Evolutionary conservation across 2,888 invertebrate species (phyloP).

Genomic region (Celastrina argiolus): DNA sequence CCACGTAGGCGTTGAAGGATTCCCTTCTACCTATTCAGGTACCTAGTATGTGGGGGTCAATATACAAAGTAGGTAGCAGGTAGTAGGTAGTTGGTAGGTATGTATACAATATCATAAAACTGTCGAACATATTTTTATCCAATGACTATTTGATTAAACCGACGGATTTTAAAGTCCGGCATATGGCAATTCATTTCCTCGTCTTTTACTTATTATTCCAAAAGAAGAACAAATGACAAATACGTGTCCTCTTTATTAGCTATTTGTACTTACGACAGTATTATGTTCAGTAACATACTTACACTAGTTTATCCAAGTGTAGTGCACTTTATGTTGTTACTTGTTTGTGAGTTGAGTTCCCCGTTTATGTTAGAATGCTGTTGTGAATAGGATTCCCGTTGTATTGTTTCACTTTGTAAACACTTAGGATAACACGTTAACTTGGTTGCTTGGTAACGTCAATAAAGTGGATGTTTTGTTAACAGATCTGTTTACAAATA

Average conservation of each 20-base stretch:
- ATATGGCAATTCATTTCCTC: too few species aligned
- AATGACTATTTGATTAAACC: not conserved
- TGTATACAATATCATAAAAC: too few species aligned
- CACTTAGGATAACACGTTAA: not conserved
- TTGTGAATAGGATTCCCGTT: slow-evolving; percentile 1
- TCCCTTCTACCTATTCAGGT: too few species aligned
- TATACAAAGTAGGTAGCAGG: too few species aligned
- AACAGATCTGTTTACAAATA: not conserved
- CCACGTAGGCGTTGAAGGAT: too few species aligned
- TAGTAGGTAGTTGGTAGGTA: too few species aligned
- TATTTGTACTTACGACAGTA: not conserved
- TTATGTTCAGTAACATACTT: not conserved
- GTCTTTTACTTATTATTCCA: too few species aligned
- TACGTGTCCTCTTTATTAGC: not conserved
- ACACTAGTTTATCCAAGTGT: not conserved
- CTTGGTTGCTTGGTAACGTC: not conserved
- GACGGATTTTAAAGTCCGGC: too few species aligned
- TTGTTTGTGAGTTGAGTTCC: not conserved
- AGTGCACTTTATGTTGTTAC: not conserved
- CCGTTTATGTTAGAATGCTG: not conserved
- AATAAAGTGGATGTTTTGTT: not conserved
- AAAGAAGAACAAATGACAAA: not conserved
- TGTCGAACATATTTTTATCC: not conserved
- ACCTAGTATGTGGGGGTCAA: too few species aligned
- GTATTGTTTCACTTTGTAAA: not conserved